Evolutionary conservation across 1,140 invertebrate genomes (phyloP).

Genomic region (Pomacea maculata): DNA sequence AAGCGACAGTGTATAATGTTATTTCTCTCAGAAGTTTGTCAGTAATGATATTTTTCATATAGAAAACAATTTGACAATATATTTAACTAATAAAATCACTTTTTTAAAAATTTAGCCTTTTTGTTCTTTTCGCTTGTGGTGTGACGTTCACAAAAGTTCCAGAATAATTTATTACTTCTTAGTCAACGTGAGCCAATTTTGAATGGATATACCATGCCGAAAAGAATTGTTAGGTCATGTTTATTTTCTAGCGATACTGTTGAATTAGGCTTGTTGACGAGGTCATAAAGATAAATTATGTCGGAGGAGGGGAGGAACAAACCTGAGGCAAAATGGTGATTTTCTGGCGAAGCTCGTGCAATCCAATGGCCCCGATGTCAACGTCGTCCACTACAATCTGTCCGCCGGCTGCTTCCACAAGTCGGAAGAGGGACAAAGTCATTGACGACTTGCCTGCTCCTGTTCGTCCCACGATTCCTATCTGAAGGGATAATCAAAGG

Average conservation of each 20-base stretch:
- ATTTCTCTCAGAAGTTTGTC: neutral
- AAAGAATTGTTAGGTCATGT: no score
- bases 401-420: slow-evolving; percentile 13
- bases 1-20: neutral
- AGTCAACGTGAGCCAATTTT: no score
- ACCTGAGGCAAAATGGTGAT: slow-evolving; percentile 24
- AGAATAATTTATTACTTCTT: no score
- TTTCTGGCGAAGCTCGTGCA: slow-evolving; percentile 12
- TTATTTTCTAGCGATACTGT: no score
- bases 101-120: no score
- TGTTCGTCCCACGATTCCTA: slow-evolving; percentile 25
- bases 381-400: slow-evolving; percentile 18
- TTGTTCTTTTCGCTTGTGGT: no score
- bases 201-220: no score
- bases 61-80: no score
- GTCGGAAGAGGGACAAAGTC: slow-evolving; percentile 19
- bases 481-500: neutral
- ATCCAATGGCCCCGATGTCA: slow-evolving; percentile 3
- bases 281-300: neutral
- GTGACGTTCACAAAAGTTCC: no score
- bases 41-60: no score
- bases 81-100: no score
- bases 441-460: slow-evolving; percentile 24
- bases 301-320: neutral
- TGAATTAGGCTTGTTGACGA: no score